Conservation (phyloP, 2,888 invertebrate species). For the Corythucha ciliata region DNA sequence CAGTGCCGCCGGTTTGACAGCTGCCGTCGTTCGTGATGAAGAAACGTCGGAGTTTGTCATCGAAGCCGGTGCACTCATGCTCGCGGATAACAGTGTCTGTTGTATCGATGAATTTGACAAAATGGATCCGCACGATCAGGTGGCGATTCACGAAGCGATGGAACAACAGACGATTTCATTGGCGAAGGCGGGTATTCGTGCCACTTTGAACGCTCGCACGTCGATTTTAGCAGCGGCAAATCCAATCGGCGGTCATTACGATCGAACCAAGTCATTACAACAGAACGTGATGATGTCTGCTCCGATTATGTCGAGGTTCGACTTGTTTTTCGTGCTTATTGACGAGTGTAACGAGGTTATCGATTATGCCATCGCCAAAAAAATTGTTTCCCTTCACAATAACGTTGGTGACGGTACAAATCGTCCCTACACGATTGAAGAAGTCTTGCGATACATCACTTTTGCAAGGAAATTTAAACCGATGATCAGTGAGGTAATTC, state of each 20-base stretch:
- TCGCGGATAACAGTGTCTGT: conserved; percentile 97
- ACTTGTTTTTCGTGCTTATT: conserved; percentile 94
- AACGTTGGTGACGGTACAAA: conserved; percentile 59
- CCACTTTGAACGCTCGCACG: conserved; percentile 93
- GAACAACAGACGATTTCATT: conserved; percentile 99
- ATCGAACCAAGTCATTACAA: conserved; percentile 83
- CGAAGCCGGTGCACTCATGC: conserved; percentile 98
- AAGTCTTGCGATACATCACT: conserved; percentile 88
- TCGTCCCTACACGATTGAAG: conserved; percentile 74
- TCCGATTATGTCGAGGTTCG: conserved; percentile 98
- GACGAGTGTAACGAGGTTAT: conserved; percentile 93
- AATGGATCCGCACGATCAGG: conserved; percentile 96
- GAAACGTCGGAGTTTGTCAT: conserved; percentile 98
- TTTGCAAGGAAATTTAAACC: conserved; percentile 96
- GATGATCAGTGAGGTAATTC: conserved; percentile 57
- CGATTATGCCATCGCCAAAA: conserved; percentile 93
- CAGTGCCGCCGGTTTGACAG: conserved; percentile 94
- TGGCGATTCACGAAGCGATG: conserved; percentile 99
- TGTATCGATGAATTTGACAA: conserved; percentile 99
- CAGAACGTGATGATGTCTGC: conserved; percentile 90
- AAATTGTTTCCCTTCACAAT: conserved; percentile 89
- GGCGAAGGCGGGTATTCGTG: conserved; percentile 95
- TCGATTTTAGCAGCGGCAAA: conserved; percentile 98
- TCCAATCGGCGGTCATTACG: conserved; percentile 94
- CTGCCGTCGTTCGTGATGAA: conserved; percentile 96